A percentile compares a stretch with the other conserved stretches of the same genome.
These are phyloP conservation scores for Exephanes ischioxanthus DNA, from an alignment of 2,888 invertebrate genomes.

Conservation along the genomic window DNA sequence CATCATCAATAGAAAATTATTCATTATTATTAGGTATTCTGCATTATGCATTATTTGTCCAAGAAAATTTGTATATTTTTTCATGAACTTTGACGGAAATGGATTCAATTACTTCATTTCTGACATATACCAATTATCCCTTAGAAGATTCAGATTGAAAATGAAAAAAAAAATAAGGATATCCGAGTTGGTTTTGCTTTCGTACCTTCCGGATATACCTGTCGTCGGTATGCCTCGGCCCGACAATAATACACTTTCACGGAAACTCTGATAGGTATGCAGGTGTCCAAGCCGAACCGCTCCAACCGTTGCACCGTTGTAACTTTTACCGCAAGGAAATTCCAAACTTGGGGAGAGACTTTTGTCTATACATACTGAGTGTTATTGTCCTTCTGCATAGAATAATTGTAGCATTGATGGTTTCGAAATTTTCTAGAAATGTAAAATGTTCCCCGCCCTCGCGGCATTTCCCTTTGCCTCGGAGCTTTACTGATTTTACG, in stretches of 20 bases:
- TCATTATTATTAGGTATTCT: too few species aligned
- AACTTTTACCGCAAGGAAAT: slow-evolving; percentile 5
- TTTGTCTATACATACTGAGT: background rate
- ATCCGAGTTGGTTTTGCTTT: background rate
- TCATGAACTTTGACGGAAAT: background rate
- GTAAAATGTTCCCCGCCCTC: background rate
- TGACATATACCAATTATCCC: too few species aligned
- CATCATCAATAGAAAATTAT: too few species aligned
- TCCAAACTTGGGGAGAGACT: background rate
- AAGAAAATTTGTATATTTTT: background rate
- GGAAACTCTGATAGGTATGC: background rate
- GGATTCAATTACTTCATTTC: too few species aligned
- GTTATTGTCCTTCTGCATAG: background rate
- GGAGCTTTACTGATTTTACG: background rate
- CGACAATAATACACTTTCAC: background rate
- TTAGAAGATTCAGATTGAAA: too few species aligned
- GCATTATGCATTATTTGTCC: too few species aligned
- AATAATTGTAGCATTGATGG: background rate
- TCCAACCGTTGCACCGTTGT: slow-evolving; percentile 5
- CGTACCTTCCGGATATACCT: background rate
- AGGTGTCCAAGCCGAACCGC: background rate
- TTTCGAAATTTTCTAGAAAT: background rate
- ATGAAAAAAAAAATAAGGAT: background rate
- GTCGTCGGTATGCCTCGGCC: background rate
- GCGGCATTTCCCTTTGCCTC: background rate